Evolutionary conservation across 2,113 vertebrate species (phyloP), one percentile per base, ranked within the genome.

Genomic region (Brachionichthys hirsutus): DNA sequence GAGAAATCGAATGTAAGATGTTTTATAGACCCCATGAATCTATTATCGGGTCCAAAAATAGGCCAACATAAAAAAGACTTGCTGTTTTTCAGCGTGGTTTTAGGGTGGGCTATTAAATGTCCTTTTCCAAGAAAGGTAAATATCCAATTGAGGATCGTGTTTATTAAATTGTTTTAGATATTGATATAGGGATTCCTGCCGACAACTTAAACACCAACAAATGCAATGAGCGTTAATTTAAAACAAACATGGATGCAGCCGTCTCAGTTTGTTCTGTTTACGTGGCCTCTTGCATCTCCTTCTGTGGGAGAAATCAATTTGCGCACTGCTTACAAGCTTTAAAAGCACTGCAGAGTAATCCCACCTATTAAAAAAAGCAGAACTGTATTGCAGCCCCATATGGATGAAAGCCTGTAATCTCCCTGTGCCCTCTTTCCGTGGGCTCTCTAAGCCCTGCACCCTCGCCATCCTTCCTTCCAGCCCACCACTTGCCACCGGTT

Each of bases 391-490:
- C 65, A 70, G 68, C 73, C 76, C 76, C 85, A 83, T 86, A 88
- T 86, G 88, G 81, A 80, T 30, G 62, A 46, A 41, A 73, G 84
- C 66, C 69, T 84, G 60, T 92, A 92, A 92, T 91, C 91, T 88
- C 60, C 30, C 61, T 0, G 30, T 90, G 89, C 65, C 89, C 90
- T 90, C 84, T 81, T 91, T 88, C 78, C 42, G 20, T 42, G 44
- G 18, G 24, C 73, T 74, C 83, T 59, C 77, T 85, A 85, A 87
- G 64, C 83, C 73, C 66, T 72, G n/a, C 52, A 2, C 50, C 20
- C 55, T 62, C 69, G 54, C 55, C 24, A 36, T 46, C 62, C 51
- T 1, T 30, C 55, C 46, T 24, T 64, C 65, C 65, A 75, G 48
- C 58, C 53, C 22, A 47, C 65, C 78, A 53, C 62, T 66, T 49